Evolutionary conservation across 2,888 invertebrate genomes (phyloP).

Genomic region (Drosophila lutescens): DNA sequence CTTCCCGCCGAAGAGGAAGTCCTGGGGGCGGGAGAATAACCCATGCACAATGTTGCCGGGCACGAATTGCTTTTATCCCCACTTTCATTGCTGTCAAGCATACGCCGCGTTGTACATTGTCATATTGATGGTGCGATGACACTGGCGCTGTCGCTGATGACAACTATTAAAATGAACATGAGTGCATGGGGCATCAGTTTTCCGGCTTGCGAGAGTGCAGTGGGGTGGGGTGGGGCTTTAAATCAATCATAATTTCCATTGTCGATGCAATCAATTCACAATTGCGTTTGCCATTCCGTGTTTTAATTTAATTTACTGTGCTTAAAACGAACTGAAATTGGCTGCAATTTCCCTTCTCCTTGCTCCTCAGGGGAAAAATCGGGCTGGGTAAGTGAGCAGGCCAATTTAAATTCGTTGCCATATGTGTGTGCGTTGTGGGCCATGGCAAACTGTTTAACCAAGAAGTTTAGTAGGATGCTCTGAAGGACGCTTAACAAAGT

Average conservation of each 20-base stretch:
- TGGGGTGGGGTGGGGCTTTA: slow-evolving; percentile 15
- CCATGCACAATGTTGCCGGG: slow-evolving; percentile 32
- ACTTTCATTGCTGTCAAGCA: slow-evolving; percentile 31
- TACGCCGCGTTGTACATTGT: slow-evolving; percentile 48
- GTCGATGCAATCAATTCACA: slow-evolving; percentile 46
- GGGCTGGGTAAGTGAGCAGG: background rate
- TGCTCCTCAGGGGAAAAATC: background rate
- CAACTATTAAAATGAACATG: slow-evolving; percentile 35
- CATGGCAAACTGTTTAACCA: slow-evolving; percentile 55
- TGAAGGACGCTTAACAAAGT: slow-evolving; percentile 58
- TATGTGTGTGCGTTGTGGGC: background rate
- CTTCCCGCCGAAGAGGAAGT: slow-evolving; percentile 25
- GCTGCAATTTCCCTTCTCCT: slow-evolving; percentile 11
- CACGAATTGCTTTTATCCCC: slow-evolving; percentile 28
- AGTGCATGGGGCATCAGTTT: slow-evolving; percentile 3
- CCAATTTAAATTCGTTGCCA: slow-evolving; percentile 39
- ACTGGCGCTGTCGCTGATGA: slow-evolving; percentile 24
- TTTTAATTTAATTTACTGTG: slow-evolving; percentile 60
- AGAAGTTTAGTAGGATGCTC: slow-evolving; percentile 41
- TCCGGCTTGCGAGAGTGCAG: background rate
- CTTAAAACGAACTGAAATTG: slow-evolving; percentile 28
- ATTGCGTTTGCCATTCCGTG: slow-evolving; percentile 30
- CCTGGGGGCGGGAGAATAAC: slow-evolving; percentile 7
- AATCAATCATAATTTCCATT: slow-evolving; percentile 56
- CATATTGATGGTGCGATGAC: slow-evolving; percentile 35